A percentile compares a stretch with the other conserved stretches of the same genome.
phyloP scores from a whole-genome alignment of 2,888 invertebrate genomes.

The Ormyrus nitidulus region DNA sequence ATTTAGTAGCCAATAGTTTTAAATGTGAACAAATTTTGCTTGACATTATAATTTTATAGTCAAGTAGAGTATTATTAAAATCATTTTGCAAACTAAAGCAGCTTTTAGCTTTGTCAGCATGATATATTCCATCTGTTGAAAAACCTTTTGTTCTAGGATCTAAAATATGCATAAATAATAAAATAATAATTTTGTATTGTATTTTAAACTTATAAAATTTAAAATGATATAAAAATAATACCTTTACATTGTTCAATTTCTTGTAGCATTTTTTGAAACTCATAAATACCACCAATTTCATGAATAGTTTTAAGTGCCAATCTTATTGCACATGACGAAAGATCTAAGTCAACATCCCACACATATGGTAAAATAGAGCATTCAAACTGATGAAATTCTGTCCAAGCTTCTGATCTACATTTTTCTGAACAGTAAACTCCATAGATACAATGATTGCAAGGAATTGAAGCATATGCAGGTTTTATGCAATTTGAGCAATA shows the following conservation, averaged over 20 bases:
- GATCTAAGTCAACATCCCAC: constrained; percentile 74
- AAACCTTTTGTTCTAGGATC: constrained; percentile 69
- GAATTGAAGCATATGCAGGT: constrained; percentile 78
- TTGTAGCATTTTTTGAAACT: neutral
- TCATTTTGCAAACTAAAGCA: too few relatives aligned
- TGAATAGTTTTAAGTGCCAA: constrained; percentile 62
- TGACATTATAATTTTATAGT: too few relatives aligned
- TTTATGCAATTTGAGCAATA: constrained; percentile 84
- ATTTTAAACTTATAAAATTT: neutral
- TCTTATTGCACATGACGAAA: constrained; percentile 65
- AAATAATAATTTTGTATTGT: neutral
- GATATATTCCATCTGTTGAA: constrained; percentile 64
- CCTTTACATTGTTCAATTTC: constrained; percentile 63
- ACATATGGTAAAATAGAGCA: constrained; percentile 76
- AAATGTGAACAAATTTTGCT: too few relatives aligned
- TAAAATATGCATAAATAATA: constrained; percentile 48
- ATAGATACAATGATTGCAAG: constrained; percentile 81
- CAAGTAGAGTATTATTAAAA: too few relatives aligned
- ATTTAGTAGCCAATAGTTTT: too few relatives aligned
- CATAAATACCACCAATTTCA: constrained; percentile 68
- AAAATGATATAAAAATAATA: constrained; percentile 42
- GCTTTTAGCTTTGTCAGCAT: constrained; percentile 63
- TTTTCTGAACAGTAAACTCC: constrained; percentile 81
- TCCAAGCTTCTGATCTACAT: constrained; percentile 81
- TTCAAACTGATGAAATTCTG: constrained; percentile 85